These are phyloP conservation scores for Rambutsinella grinnellia DNA, from an alignment of 2,888 invertebrate species.

Conservation along the genomic window DNA sequence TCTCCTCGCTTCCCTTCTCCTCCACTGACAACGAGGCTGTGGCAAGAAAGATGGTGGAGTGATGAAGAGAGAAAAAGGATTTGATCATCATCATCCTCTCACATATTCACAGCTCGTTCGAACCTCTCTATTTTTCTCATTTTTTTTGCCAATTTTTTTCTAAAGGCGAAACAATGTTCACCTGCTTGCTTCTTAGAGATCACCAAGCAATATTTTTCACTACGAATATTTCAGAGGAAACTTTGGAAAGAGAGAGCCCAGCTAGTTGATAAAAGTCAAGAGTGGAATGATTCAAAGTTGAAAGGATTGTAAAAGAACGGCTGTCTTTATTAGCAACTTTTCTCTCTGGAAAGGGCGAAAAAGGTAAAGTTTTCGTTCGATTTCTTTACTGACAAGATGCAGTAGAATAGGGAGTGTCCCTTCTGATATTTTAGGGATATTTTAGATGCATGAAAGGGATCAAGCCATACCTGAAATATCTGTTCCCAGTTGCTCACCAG, in stretches of 20 bases:
- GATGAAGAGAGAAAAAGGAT: constrained; percentile 5
- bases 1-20: background rate
- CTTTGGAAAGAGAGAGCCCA: background rate
- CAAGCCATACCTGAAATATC: constrained; percentile 30
- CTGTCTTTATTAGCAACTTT: constrained; percentile 44
- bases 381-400: constrained; percentile 45
- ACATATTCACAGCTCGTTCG: constrained; percentile 26
- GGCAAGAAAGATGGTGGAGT: constrained; percentile 8
- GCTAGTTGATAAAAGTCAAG: background rate
- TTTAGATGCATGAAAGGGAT: background rate
- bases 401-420: constrained; percentile 25
- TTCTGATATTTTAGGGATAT: background rate
- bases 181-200: background rate
- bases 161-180: too few species aligned
- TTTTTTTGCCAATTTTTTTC: background rate
- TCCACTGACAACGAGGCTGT: background rate
- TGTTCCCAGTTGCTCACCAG: constrained; percentile 16
- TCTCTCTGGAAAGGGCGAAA: constrained; percentile 9
- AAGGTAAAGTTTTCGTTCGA: constrained; percentile 10
- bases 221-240: too few species aligned
- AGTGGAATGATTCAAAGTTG: constrained; percentile 13
- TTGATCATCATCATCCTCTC: constrained; percentile 34
- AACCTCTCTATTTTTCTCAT: background rate
- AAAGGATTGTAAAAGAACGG: constrained; percentile 7
- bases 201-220: background rate